Evolutionary conservation across 2,113 vertebrate species (phyloP).

Genomic region (Eptatretus burgeri): DNA sequence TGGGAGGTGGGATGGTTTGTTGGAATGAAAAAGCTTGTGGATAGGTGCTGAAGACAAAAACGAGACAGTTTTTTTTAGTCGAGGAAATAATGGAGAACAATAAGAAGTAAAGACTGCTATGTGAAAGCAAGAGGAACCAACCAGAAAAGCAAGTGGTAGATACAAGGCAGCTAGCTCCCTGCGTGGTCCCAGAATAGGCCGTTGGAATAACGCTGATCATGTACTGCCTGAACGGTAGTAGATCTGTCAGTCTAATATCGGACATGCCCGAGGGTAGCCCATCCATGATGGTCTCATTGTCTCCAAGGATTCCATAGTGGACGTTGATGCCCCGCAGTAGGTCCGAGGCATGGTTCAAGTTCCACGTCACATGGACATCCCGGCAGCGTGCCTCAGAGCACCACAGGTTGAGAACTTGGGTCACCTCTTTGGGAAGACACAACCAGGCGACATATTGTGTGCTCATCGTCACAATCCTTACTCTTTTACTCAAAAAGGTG

Average conservation of each 20-base stretch:
- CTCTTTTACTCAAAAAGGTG: too few species aligned
- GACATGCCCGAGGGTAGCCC: neutral
- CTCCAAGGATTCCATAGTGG: neutral
- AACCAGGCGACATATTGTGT: too few species aligned
- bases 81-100: neutral
- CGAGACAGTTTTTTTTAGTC: neutral
- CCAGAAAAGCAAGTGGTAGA: neutral
- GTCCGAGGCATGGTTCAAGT: neutral
- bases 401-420: neutral
- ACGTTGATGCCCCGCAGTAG: neutral
- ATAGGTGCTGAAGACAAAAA: neutral
- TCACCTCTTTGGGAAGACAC: neutral
- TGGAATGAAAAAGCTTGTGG: neutral
- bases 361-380: neutral
- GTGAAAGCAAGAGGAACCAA: neutral
- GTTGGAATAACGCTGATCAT: neutral
- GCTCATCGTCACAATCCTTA: too few species aligned
- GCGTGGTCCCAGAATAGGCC: neutral
- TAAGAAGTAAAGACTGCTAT: neutral
- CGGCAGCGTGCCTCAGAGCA: neutral
- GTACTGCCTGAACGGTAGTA: constrained; percentile 1
- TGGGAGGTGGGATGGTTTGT: neutral
- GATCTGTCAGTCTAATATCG: neutral
- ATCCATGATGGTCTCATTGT: neutral
- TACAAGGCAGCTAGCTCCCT: constrained; percentile 1